Evolutionary conservation across 2,888 invertebrate genomes (phyloP).

Genomic region (Tenodera sinensis): DNA sequence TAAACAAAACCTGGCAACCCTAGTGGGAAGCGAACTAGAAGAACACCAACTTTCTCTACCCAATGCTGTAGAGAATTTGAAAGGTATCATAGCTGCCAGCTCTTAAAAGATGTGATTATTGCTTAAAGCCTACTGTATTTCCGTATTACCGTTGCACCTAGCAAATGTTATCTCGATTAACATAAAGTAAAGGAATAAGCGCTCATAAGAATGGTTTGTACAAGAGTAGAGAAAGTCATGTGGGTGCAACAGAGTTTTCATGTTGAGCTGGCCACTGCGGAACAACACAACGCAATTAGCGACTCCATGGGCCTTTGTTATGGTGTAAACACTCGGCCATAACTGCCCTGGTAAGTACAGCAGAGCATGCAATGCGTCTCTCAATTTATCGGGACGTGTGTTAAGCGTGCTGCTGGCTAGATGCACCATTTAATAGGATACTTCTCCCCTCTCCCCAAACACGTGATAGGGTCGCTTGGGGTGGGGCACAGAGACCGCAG

Average conservation of each 20-base stretch:
- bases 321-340: not conserved
- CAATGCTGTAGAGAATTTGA: too few relatives aligned
- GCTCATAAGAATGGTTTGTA: too few relatives aligned
- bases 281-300: not conserved
- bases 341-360: not conserved
- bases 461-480: conserved; percentile 15
- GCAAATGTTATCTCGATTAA: too few relatives aligned
- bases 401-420: not conserved
- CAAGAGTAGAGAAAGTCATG: too few relatives aligned
- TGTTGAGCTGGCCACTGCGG: not conserved
- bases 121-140: too few relatives aligned
- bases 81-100: too few relatives aligned
- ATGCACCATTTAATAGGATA: conserved; percentile 10
- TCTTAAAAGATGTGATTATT: too few relatives aligned
- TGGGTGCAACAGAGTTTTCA: not conserved
- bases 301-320: not conserved
- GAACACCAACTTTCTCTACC: too few relatives aligned
- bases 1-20: too few relatives aligned
- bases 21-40: too few relatives aligned
- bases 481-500: conserved; percentile 31
- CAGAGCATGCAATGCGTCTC: not conserved
- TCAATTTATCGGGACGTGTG: not conserved
- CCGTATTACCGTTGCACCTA: too few relatives aligned
- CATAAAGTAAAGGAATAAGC: too few relatives aligned
- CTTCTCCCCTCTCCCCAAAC: not conserved